Evolutionary conservation across 2,113 vertebrate species (phyloP).

Genomic region (Empidonax alnorum): DNA sequence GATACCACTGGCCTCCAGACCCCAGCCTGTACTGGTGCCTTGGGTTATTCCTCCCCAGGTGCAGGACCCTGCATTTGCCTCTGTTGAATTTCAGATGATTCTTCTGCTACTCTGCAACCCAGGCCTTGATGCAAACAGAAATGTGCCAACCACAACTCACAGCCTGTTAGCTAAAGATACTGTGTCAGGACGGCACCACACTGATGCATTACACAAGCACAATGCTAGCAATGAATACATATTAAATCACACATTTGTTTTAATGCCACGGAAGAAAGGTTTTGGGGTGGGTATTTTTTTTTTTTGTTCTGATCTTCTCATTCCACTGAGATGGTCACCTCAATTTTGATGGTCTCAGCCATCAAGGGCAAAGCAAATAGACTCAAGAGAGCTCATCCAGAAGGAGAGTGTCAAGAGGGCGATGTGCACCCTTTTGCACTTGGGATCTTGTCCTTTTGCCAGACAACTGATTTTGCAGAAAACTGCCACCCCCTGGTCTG

Average conservation of each 20-base stretch:
- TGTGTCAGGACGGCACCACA: background rate
- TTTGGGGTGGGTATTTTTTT: background rate
- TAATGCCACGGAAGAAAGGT: background rate
- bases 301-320: background rate
- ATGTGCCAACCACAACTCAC: background rate
- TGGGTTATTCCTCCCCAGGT: background rate
- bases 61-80: background rate
- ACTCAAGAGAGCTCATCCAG: background rate
- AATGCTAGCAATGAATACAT: background rate
- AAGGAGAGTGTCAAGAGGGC: background rate
- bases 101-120: background rate
- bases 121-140: background rate
- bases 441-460: background rate
- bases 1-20: background rate
- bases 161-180: background rate
- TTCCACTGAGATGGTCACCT: background rate
- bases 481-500: background rate
- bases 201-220: background rate
- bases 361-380: background rate
- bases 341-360: background rate
- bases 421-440: fast-evolving
- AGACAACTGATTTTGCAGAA: background rate
- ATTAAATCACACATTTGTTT: background rate
- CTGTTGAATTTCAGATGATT: background rate
- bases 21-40: background rate